A percentile compares a stretch with the other conserved stretches of the same genome.
Evolutionary conservation across 2,888 invertebrate genomes (phyloP).

Genomic region (Arctia plantaginis): DNA sequence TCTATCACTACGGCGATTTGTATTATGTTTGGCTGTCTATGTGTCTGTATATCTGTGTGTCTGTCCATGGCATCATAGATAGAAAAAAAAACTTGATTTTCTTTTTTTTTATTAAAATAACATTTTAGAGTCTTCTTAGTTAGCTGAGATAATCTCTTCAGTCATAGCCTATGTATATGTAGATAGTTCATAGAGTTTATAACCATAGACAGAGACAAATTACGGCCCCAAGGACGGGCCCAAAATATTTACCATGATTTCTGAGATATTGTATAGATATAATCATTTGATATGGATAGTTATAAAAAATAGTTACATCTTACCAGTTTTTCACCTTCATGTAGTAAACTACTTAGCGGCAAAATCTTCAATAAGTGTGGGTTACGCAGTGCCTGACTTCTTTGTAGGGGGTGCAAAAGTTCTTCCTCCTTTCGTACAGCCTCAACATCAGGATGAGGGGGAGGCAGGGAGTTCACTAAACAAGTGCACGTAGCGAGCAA

Average conservation of each 20-base stretch:
- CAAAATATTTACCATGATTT: neutral
- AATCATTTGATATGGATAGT: neutral
- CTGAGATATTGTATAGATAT: neutral
- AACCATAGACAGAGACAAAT: neutral
- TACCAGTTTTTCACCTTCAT: slow-evolving; percentile 88
- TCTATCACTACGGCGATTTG: too few species aligned
- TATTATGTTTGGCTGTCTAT: too few species aligned
- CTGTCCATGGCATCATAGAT: neutral
- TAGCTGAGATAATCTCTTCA: neutral
- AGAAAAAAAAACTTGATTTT: too few species aligned
- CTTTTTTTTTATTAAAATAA: too few species aligned
- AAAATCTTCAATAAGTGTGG: slow-evolving; percentile 84
- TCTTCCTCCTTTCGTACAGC: slow-evolving; percentile 86
- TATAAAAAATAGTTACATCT: slow-evolving; percentile 24
- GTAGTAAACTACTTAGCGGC: slow-evolving; percentile 86
- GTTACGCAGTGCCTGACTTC: slow-evolving; percentile 87
- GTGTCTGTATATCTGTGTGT: neutral
- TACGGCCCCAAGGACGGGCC: neutral
- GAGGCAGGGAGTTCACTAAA: slow-evolving; percentile 66
- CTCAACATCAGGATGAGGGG: slow-evolving; percentile 87
- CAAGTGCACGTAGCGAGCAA: slow-evolving; percentile 59
- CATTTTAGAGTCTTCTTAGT: too few species aligned
- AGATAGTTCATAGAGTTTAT: neutral
- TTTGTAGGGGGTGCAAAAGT: slow-evolving; percentile 83
- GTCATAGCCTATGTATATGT: neutral